A percentile compares a stretch with the other conserved stretches of the same genome.
phyloP scores from a whole-genome alignment of 1,140 invertebrate species.

The Halyomorpha halys region DNA sequence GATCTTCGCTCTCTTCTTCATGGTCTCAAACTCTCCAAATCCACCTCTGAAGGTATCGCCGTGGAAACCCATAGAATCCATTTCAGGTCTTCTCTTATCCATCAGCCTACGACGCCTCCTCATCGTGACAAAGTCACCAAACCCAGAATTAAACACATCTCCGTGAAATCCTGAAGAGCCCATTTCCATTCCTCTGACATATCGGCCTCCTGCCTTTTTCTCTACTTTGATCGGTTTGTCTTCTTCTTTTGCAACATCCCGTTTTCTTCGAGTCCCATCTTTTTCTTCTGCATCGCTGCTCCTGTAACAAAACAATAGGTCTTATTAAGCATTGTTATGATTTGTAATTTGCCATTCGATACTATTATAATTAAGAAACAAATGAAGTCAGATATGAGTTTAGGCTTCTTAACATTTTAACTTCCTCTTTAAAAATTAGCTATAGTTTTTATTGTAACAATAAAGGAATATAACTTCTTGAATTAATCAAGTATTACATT shows the following conservation, averaged over 20 bases:
- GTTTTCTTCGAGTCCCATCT: neutral
- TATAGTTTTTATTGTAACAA: too few species aligned
- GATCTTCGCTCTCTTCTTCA: conserved; percentile 31
- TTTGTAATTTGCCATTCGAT: too few species aligned
- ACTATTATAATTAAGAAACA: too few species aligned
- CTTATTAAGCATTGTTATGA: too few species aligned
- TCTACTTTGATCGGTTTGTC: conserved; percentile 8
- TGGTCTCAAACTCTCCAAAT: conserved; percentile 38
- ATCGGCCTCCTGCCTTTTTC: conserved; percentile 23
- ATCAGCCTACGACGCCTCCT: conserved; percentile 34
- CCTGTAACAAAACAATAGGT: neutral
- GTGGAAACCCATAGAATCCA: conserved; percentile 33
- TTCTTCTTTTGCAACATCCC: neutral
- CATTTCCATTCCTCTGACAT: conserved; percentile 30
- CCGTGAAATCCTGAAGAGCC: conserved; percentile 36
- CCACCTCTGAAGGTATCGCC: conserved; percentile 36
- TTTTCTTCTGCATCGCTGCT: neutral
- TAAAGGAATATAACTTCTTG: too few species aligned
- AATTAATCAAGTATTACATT: too few species aligned
- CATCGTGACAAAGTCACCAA: conserved; percentile 35
- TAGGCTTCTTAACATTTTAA: neutral
- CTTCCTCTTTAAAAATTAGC: too few species aligned
- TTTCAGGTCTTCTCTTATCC: conserved; percentile 34
- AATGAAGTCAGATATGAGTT: too few species aligned
- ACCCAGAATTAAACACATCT: conserved; percentile 39